Percentiles rank a stretch among this genome's conserved stretches.
phyloP scores from a whole-genome alignment of 2,797 vertebrate genomes.

The Hypotaenidia philippensis region DNA sequence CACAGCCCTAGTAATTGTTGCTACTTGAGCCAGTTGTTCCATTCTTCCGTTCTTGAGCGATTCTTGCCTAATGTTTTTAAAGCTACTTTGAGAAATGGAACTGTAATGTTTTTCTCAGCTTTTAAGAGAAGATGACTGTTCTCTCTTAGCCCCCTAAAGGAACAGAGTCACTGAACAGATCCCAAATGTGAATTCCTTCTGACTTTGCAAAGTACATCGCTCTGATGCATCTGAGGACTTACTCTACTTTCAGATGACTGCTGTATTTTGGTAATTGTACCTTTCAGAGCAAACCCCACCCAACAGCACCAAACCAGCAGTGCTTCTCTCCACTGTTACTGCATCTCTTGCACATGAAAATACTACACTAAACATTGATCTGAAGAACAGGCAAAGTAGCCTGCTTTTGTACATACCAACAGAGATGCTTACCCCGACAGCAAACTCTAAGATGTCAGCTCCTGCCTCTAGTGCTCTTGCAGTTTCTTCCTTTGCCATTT shows the following conservation, averaged over 20 bases:
- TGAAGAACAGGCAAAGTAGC: not conserved
- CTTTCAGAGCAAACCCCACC: not conserved
- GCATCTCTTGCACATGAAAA: not conserved
- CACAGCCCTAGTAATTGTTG: not conserved
- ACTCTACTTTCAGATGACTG: not conserved
- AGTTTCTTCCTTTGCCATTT: slow-evolving; percentile 93
- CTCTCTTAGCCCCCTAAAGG: not conserved
- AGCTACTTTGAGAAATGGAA: not conserved
- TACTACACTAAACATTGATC: not conserved
- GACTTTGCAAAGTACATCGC: not conserved
- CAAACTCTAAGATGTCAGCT: slow-evolving; percentile 85
- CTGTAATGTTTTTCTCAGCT: not conserved
- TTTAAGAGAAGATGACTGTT: not conserved
- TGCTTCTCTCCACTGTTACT: not conserved
- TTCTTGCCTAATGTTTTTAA: not conserved
- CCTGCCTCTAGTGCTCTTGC: slow-evolving; percentile 86
- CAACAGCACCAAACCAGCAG: not conserved
- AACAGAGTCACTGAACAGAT: not conserved
- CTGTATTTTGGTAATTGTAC: not conserved
- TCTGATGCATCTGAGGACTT: not conserved
- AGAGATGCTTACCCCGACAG: slow-evolving; percentile 89
- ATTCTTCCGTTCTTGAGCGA: not conserved
- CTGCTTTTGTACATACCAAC: not conserved
- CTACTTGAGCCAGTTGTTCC: not conserved
- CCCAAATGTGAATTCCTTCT: not conserved